Conservation (phyloP, 2,888 invertebrate species). For the Amphipoea lucens region DNA sequence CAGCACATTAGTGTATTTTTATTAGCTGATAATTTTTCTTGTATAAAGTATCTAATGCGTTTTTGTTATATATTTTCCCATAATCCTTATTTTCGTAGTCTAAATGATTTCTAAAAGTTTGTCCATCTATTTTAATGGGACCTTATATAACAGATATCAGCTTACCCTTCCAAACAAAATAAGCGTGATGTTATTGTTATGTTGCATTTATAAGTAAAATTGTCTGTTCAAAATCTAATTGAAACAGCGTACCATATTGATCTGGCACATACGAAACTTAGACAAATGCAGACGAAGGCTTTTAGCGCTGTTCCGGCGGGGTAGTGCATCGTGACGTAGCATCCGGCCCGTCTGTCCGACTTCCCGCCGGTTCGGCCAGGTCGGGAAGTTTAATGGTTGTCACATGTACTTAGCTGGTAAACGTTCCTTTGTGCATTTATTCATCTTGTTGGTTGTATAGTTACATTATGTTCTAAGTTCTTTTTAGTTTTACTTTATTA, state of each 20-base stretch:
- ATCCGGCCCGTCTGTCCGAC: slow-evolving; percentile 74
- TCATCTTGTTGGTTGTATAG: background rate
- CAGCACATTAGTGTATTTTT: no score
- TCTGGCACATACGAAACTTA: slow-evolving; percentile 72
- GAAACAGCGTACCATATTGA: slow-evolving; percentile 66
- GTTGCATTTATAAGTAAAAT: background rate
- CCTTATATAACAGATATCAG: background rate
- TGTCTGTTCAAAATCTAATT: slow-evolving; percentile 27
- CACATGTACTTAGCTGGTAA: slow-evolving; percentile 56
- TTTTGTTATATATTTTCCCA: no score
- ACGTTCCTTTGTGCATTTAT: slow-evolving; percentile 22
- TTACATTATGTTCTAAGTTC: background rate
- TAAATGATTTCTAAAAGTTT: no score
- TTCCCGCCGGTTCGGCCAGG: slow-evolving; percentile 55
- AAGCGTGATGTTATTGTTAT: background rate
- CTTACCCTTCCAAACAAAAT: no score
- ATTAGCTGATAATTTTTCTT: no score
- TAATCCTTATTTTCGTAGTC: no score
- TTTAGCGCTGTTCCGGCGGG: slow-evolving; percentile 83
- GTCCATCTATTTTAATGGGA: no score
- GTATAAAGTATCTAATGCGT: no score
- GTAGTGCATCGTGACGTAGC: slow-evolving; percentile 83
- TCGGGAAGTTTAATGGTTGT: slow-evolving; percentile 67
- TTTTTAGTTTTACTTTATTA: background rate
- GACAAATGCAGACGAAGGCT: slow-evolving; percentile 85